Conservation (phyloP, 1,140 invertebrate genomes). For the Medauroidea extradentata region DNA sequence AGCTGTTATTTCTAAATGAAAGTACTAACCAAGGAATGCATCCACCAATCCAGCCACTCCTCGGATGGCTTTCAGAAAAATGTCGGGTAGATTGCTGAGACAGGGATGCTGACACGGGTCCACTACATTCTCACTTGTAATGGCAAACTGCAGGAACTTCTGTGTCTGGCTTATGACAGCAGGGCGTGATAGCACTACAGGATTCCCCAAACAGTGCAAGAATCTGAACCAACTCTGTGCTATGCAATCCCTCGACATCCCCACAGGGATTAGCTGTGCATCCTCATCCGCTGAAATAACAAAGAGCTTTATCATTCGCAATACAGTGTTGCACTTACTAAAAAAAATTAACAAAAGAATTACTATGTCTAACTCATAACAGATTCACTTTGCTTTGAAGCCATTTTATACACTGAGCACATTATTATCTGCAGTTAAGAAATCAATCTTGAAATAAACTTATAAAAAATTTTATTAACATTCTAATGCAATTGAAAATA, state of each 20-base stretch:
- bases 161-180: constrained; percentile 81
- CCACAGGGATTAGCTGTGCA: constrained; percentile 66
- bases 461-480: too few species aligned
- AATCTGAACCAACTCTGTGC: constrained; percentile 94
- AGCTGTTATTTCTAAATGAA: too few species aligned
- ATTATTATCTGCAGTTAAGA: too few species aligned
- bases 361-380: too few species aligned
- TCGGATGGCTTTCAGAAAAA: constrained; percentile 91
- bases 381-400: too few species aligned
- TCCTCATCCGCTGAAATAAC: constrained; percentile 74
- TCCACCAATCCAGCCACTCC: constrained; percentile 90
- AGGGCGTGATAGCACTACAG: constrained; percentile 85
- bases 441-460: too few species aligned
- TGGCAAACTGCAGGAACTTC: constrained; percentile 70
- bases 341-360: too few species aligned
- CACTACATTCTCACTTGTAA: constrained; percentile 62
- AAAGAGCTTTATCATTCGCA: too few species aligned
- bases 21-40: constrained; percentile 84
- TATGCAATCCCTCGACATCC: constrained; percentile 84
- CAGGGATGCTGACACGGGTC: constrained; percentile 92
- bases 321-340: too few species aligned
- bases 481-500: too few species aligned
- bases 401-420: too few species aligned
- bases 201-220: constrained; percentile 88
- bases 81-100: constrained; percentile 76